Base-by-base conservation (phyloP, 2,797 vertebrate species). In the Paratrypauchen microcephalus region DNA sequence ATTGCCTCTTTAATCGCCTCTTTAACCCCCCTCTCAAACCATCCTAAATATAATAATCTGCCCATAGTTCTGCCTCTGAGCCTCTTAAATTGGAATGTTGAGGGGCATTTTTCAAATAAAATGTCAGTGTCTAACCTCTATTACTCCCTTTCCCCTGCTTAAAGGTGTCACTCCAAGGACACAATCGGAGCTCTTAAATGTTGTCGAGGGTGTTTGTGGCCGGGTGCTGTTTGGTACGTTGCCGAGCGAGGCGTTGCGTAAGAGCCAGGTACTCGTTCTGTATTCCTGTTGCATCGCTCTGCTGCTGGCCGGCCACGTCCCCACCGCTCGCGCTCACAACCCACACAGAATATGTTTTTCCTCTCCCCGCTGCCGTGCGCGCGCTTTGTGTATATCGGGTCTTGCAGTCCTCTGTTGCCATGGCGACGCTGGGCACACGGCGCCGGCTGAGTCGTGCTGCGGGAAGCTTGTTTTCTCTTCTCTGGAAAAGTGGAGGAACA, bases 341-440 rank as follows among this genome's bases (percentile, higher is more conserved):
- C 71, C 66, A 45, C 36, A 63, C 71, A 71, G 80, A 85, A 83
- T 84, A 85, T 87, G 84, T 84, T 88, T 56, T 84, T 78, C 81
- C 48, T 41, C 68, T 78, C 13, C 13, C 72, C 36, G 3, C 65
- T 36, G 66, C 70, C 50, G 70, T 36, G 59, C 60, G 19, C 28
- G 39, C 55, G 75, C 66, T 68, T 68, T 55, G 47, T 48, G 67
- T 26, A n/a, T 86, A 81, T 90, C 87, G 83, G 83, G 89, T 88
- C 89, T 91, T 91, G 89, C 91, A 88, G 91, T 89, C 88, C 85
- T 90, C 88, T 91, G 93, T 94, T 93, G 87, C 92, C 86, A 91
- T 92, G 92, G 91, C 77, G 92, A 94, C 86, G 62, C 21, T 24
- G 77, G 88, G 90, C 92, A 93, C 92, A 92, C 88, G 91, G 92